These are phyloP conservation scores for Laothoe populi DNA, from an alignment of 2,888 invertebrate species.

Conservation along the genomic window DNA sequence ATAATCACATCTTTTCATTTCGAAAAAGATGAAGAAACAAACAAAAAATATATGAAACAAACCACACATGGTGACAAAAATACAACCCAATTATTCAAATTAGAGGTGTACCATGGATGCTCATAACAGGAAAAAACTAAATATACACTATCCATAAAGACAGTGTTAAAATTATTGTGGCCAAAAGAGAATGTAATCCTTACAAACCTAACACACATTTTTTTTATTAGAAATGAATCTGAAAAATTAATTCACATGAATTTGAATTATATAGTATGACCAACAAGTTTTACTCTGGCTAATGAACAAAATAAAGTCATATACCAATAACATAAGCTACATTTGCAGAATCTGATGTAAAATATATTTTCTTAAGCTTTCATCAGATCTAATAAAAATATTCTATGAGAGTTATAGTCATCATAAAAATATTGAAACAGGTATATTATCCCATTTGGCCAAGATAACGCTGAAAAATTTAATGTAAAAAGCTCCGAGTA, in stretches of 20 bases:
- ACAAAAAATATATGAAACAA: constrained; percentile 8
- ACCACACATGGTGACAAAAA: constrained; percentile 16
- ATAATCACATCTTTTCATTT: constrained; percentile 8
- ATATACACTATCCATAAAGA: constrained; percentile 14
- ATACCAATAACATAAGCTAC: constrained; percentile 29
- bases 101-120: constrained; percentile 8
- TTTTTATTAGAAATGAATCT: constrained; percentile 72
- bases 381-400: constrained; percentile 73
- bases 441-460: constrained; percentile 51
- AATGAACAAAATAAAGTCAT: constrained; percentile 10
- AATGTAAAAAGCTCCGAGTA: constrained; percentile 56
- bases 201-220: constrained; percentile 67
- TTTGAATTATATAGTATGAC: constrained; percentile 1
- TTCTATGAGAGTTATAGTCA: constrained; percentile 53
- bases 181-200: constrained; percentile 62
- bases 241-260: constrained; percentile 72
- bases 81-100: constrained; percentile 13
- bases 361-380: constrained; percentile 64
- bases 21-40: constrained; percentile 8
- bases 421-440: constrained; percentile 36
- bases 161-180: constrained; percentile 36
- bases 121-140: constrained; percentile 11
- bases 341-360: constrained; percentile 42
- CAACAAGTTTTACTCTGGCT: background rate
- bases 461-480: constrained; percentile 43